These are phyloP conservation scores for Acrobasis consociella DNA, from an alignment of 2,888 invertebrate species.

Conservation along the genomic window DNA sequence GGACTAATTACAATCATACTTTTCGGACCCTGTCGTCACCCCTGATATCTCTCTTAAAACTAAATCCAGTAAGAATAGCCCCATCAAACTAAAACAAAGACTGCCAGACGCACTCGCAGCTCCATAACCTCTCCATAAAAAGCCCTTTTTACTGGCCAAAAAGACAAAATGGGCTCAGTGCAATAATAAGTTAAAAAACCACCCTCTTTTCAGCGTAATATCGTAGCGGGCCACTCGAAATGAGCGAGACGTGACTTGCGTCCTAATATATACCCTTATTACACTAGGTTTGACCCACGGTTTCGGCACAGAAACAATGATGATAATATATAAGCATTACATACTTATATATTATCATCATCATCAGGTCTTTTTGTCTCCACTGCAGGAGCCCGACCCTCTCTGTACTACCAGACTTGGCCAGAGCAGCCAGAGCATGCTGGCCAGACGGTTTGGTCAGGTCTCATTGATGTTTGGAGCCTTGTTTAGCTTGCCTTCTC, in stretches of 20 bases:
- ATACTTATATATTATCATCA: no score
- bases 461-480: no score
- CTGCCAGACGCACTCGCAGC: not conserved
- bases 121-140: slow-evolving; percentile 33
- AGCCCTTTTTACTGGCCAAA: slow-evolving; percentile 44
- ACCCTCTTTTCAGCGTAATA: slow-evolving; percentile 63
- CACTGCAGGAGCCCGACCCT: no score
- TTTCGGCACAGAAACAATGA: no score
- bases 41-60: not conserved
- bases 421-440: no score
- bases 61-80: not conserved
- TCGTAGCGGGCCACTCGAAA: slow-evolving; percentile 60
- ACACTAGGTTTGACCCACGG: not conserved
- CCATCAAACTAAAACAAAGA: not conserved
- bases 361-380: no score
- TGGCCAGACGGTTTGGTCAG: no score
- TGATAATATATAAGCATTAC: no score
- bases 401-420: no score
- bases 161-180: slow-evolving; percentile 65
- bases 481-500: no score
- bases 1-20: no score
- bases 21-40: no score
- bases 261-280: slow-evolving; percentile 48
- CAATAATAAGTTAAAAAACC: slow-evolving; percentile 70
- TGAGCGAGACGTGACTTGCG: slow-evolving; percentile 66